A percentile compares a stretch with the other conserved stretches of the same genome.
These are phyloP conservation scores for Lucinisca nassula DNA, from an alignment of 2,888 invertebrate genomes.

Conservation along the genomic window DNA sequence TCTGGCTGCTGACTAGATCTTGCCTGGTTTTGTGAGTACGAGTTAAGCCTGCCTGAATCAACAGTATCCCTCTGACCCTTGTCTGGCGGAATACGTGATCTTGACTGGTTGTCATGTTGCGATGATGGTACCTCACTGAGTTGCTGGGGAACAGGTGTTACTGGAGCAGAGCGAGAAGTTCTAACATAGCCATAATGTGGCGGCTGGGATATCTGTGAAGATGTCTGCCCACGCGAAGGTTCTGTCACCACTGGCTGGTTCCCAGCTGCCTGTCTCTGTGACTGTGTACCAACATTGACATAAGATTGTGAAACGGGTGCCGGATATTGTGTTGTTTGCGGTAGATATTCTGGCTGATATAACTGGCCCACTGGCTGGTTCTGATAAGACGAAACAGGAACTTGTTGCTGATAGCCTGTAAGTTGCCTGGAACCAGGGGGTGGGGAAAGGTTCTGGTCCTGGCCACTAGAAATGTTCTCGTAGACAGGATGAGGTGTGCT, in stretches of 20 bases:
- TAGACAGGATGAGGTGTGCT: constrained; percentile 66
- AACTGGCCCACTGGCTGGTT: constrained; percentile 23
- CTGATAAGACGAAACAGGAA: constrained; percentile 25
- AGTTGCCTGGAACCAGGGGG: constrained; percentile 24
- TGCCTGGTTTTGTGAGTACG: background rate
- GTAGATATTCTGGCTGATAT: constrained; percentile 10
- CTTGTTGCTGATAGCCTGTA: constrained; percentile 11
- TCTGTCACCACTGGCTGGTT: background rate
- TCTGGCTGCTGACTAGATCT: background rate
- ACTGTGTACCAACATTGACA: background rate
- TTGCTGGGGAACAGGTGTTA: constrained; percentile 54
- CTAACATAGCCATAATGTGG: constrained; percentile 41
- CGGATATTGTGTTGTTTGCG: background rate
- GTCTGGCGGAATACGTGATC: background rate
- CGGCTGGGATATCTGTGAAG: constrained; percentile 24
- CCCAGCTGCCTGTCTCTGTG: constrained; percentile 7
- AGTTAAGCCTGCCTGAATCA: background rate
- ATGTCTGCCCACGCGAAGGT: background rate
- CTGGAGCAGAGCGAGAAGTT: constrained; percentile 49
- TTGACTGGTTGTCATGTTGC: background rate
- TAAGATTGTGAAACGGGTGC: background rate
- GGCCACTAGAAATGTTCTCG: constrained; percentile 62
- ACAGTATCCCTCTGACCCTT: background rate
- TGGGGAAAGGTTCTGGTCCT: constrained; percentile 51
- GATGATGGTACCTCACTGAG: constrained; percentile 10